Percentiles rank a stretch among this genome's conserved stretches.
Conservation (phyloP, 2,797 vertebrate genomes). For the Liasis olivaceus region DNA sequence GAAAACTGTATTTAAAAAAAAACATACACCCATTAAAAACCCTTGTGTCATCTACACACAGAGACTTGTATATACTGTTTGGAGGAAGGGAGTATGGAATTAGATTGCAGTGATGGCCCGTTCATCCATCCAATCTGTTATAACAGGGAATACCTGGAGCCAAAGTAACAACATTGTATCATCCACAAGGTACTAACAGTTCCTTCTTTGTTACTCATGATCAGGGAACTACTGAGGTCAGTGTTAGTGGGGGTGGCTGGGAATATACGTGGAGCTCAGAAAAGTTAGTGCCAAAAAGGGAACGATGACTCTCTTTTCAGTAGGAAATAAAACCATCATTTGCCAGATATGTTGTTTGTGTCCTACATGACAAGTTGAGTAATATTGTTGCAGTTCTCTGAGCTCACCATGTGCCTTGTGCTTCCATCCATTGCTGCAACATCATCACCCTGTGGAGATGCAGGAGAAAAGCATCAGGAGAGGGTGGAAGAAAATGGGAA, state of each 20-base stretch:
- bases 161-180: constrained; percentile 59
- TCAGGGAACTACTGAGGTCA: constrained; percentile 41
- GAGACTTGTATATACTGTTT: neutral
- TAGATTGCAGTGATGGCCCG: neutral
- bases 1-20: neutral
- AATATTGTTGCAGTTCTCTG: neutral
- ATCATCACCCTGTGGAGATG: neutral
- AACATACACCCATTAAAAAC: neutral
- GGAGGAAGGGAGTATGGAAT: neutral
- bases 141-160: neutral
- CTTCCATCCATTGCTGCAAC: neutral
- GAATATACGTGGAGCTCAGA: constrained; percentile 56
- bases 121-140: neutral
- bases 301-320: constrained; percentile 63
- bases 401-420: neutral
- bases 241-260: neutral
- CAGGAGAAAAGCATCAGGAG: constrained; percentile 1
- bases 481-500: neutral
- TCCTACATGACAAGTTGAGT: constrained; percentile 50
- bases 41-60: neutral
- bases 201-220: constrained; percentile 60
- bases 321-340: constrained; percentile 56
- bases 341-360: constrained; percentile 18
- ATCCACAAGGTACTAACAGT: constrained; percentile 57
- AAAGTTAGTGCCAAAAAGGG: constrained; percentile 54